These are phyloP conservation scores for Chironomus tentans DNA, from an alignment of 2,888 invertebrate genomes.

Conservation along the genomic window DNA sequence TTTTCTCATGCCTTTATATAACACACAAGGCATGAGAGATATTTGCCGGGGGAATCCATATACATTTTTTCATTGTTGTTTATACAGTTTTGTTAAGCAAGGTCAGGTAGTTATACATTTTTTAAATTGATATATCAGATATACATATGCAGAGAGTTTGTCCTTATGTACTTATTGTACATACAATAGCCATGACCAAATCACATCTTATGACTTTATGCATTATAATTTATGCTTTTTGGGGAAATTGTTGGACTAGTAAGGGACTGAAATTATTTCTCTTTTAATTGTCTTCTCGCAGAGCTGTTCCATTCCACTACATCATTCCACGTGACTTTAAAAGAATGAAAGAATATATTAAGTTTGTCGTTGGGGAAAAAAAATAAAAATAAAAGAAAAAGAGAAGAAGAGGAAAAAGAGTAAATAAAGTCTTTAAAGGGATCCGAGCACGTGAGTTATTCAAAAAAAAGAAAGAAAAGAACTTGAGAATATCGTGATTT, in stretches of 20 bases:
- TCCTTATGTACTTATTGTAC: not conserved
- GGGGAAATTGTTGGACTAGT: not conserved
- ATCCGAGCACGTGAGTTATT: constrained; percentile 6
- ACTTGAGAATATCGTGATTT: not conserved
- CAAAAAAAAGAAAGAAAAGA: not conserved
- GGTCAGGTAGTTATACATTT: constrained; percentile 27
- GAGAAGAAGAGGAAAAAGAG: not conserved
- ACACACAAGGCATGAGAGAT: constrained; percentile 20
- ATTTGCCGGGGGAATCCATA: constrained; percentile 27
- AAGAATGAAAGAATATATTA: not conserved
- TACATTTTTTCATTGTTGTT: constrained; percentile 28
- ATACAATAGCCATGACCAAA: not conserved
- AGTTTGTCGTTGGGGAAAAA: not conserved
- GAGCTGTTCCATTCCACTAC: not conserved
- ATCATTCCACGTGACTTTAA: constrained; percentile 14
- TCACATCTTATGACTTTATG: no score
- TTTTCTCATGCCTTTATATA: constrained; percentile 26
- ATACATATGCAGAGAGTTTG: not conserved
- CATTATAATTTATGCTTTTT: no score
- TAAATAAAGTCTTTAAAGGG: constrained; percentile 19
- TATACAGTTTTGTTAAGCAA: constrained; percentile 27
- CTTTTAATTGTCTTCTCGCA: not conserved
- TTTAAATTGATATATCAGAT: constrained; percentile 27
- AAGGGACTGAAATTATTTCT: not conserved
- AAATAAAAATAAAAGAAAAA: not conserved